Evolutionary conservation across 1,140 invertebrate species (phyloP), one percentile per base, ranked within the genome.

Genomic region (Saxidomus purpurata): DNA sequence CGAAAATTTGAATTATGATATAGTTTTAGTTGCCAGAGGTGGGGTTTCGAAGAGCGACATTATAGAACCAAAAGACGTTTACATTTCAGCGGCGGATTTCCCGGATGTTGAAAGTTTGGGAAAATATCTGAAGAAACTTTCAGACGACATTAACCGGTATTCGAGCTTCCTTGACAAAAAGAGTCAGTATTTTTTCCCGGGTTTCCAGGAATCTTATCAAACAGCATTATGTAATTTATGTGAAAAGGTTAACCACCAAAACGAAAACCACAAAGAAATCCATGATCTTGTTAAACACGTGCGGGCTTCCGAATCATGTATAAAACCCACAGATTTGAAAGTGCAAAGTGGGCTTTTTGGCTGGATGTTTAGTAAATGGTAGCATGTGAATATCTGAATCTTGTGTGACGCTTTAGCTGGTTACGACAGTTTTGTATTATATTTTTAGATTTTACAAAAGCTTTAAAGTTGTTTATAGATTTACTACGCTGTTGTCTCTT

Each of bases 1-100:
- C 28, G 82, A 85, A 55, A 85, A 85, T 38, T 85, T 85, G 22
- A 52, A 85, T 61, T 85, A 85, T 38, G 82, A 85, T 34, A 49
- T 74, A 0, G 34, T 85, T 8, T 25, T 85, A 17, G 67, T 85
- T 4, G 47, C 61, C 0, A 36, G 82, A 31, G 82, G 31, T 36
- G 82, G 82, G 38, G 15, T 69, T 22, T 34, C 36, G 0, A 31
- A 13, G 8, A 43, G 49, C 0, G 67, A 69, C 34, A 52, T 34
- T 22, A 55, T 84, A 61, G 38, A 69, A 15, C 40, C 90, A 80
- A 83, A 80, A 79, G 22, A 87, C 59, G 28, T 79, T 28, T 43
- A 82, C 38, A 76, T 90, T 82, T 82, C 87, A 47, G 52, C 87
- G 61, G 9, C 67, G 13, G 69, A 84, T 74, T 67, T 84, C 67